Conservation (phyloP, 64 coral and sea anemone genomes). For the Pachyseris speciosa region DNA sequence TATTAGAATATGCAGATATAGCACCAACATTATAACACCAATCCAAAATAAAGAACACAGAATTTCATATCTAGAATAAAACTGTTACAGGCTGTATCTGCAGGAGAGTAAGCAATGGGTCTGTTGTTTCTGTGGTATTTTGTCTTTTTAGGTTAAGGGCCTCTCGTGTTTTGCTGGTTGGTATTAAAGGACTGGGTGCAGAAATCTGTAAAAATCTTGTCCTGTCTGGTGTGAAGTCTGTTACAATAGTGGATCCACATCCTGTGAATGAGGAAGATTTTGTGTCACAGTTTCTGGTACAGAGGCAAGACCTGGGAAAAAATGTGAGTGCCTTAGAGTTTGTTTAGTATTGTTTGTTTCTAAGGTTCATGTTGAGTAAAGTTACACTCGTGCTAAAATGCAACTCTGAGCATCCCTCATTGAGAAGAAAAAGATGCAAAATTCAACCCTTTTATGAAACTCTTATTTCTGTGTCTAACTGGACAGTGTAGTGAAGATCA, state of each 20-base stretch:
- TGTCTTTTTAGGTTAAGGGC: conserved; percentile 70
- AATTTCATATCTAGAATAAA: too few relatives aligned
- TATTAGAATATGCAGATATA: too few relatives aligned
- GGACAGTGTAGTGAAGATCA: too few relatives aligned
- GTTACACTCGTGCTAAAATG: too few relatives aligned
- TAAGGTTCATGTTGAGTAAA: too few relatives aligned
- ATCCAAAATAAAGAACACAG: too few relatives aligned
- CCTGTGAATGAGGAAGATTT: conserved; percentile 89
- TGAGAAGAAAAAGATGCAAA: too few relatives aligned
- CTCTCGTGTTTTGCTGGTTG: conserved; percentile 89
- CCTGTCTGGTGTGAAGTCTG: conserved; percentile 90
- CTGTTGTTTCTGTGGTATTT: not conserved
- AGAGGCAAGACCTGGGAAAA: conserved; percentile 85
- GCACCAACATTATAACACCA: too few relatives aligned
- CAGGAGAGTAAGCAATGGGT: not conserved
- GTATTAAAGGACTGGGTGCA: conserved; percentile 88
- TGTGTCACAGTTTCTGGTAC: conserved; percentile 84
- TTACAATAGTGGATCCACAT: conserved; percentile 78
- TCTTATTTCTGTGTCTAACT: too few relatives aligned
- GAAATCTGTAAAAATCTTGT: conserved; percentile 99
- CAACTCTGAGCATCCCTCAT: too few relatives aligned
- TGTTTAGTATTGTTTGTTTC: not conserved
- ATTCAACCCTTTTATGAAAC: too few relatives aligned
- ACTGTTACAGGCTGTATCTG: not conserved
- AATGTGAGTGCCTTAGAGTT: conserved; percentile 68